Evolutionary conservation across 2,113 vertebrate species (phyloP).

Genomic region (Lagopus muta): DNA sequence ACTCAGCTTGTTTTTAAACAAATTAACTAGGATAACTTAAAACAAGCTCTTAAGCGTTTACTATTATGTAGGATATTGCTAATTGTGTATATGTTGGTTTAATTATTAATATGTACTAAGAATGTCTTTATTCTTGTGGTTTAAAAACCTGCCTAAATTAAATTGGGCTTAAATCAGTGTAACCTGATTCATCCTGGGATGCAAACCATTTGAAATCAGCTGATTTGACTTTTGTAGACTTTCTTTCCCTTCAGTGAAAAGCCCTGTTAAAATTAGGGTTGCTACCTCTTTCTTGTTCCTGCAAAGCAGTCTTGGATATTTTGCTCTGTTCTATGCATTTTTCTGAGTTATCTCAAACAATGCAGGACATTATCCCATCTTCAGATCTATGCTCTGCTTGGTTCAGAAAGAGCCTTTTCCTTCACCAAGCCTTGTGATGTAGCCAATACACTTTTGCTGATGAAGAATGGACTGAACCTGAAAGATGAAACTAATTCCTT

Average conservation of each 20-base stretch:
- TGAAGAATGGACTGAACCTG: not conserved
- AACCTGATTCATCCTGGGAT: conserved; percentile 84
- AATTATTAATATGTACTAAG: conserved; percentile 88
- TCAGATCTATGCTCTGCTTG: conserved; percentile 24
- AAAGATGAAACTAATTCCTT: conserved; percentile 5
- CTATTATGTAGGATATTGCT: conserved; percentile 81
- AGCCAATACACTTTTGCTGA: not conserved
- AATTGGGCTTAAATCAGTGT: conserved; percentile 83
- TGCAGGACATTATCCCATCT: conserved; percentile 39
- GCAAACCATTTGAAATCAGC: conserved; percentile 81
- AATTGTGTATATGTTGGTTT: conserved; percentile 88
- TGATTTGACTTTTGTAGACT: conserved; percentile 80
- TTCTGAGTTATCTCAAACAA: not conserved
- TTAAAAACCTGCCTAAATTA: conserved; percentile 86
- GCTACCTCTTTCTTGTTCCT: conserved; percentile 70
- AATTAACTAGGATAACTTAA: conserved; percentile 70
- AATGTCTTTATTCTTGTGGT: conserved; percentile 86
- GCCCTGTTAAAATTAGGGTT: conserved; percentile 78
- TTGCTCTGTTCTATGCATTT: conserved; percentile 53
- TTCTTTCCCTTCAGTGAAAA: conserved; percentile 77
- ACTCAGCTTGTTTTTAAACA: conserved; percentile 67
- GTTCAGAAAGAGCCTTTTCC: conserved; percentile 26
- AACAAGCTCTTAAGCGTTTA: conserved; percentile 75
- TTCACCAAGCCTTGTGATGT: conserved; percentile 14
- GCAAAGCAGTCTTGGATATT: conserved; percentile 62